A percentile compares a stretch with the other conserved stretches of the same genome.
These are phyloP conservation scores for Cybosia mesomella DNA, from an alignment of 2,888 invertebrate genomes.

Conservation along the genomic window DNA sequence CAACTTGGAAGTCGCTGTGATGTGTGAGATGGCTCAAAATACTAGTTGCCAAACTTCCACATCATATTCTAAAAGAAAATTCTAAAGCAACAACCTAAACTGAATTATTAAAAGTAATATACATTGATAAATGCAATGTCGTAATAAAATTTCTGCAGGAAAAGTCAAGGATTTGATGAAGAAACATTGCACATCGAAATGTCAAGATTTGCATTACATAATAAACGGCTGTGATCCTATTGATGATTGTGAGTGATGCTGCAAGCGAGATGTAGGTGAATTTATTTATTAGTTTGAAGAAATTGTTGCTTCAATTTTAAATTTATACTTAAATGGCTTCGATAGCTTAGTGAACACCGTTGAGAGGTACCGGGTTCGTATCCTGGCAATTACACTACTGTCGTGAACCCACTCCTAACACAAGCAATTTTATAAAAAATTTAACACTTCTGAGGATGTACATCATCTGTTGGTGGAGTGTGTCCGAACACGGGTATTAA, in stretches of 20 bases:
- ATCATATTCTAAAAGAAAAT: neutral
- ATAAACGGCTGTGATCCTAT: neutral
- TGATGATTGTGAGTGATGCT: neutral
- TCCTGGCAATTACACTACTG: no score
- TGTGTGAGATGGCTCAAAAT: no score
- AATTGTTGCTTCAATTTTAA: neutral
- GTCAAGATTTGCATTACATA: slow-evolving; percentile 19
- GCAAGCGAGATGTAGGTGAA: neutral
- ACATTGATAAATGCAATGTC: slow-evolving; percentile 3
- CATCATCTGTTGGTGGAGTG: no score
- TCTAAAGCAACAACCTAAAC: neutral
- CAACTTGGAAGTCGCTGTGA: no score
- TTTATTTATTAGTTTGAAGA: neutral
- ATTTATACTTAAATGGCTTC: neutral
- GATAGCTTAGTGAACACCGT: no score
- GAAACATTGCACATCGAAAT: slow-evolving; percentile 16
- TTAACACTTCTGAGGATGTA: no score
- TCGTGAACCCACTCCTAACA: no score
- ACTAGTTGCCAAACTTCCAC: no score
- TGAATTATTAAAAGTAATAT: neutral
- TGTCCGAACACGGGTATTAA: no score
- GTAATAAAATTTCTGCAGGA: neutral
- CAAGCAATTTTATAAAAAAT: no score
- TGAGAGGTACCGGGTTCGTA: no score
- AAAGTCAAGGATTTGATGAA: slow-evolving; percentile 16